Evolutionary conservation across 2,888 invertebrate species (phyloP).

Genomic region (Agrotis puta): DNA sequence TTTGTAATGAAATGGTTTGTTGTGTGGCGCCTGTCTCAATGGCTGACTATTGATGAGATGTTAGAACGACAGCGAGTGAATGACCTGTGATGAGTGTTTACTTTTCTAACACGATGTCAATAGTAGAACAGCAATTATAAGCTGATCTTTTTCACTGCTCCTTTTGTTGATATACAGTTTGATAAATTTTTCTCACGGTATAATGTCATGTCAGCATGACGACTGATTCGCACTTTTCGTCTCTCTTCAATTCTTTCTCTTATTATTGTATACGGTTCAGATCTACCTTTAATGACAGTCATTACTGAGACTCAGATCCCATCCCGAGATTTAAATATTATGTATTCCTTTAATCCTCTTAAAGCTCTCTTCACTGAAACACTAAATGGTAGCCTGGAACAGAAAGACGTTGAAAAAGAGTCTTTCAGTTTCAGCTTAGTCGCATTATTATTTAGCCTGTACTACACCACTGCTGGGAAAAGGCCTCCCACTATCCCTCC

Average conservation of each 20-base stretch:
- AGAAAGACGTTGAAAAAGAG: not conserved
- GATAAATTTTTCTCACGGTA: not conserved
- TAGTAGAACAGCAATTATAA: not conserved
- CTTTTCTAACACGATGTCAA: conserved; percentile 6
- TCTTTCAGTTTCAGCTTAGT: too few relatives aligned
- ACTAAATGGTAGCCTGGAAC: not conserved
- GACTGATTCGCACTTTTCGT: not conserved
- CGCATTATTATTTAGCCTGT: too few relatives aligned
- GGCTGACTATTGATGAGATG: conserved; percentile 23
- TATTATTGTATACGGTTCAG: too few relatives aligned
- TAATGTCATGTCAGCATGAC: not conserved
- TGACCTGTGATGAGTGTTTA: conserved; percentile 33
- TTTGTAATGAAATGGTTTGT: conserved; percentile 60
- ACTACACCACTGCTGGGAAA: too few relatives aligned
- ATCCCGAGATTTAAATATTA: too few relatives aligned
- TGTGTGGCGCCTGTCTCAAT: conserved; percentile 57
- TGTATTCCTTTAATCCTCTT: not conserved
- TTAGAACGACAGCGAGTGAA: conserved; percentile 29
- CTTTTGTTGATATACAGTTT: not conserved
- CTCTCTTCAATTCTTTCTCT: not conserved
- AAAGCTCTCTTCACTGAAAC: not conserved
- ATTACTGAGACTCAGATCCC: not conserved
- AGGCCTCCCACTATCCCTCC: too few relatives aligned
- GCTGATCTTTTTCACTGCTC: not conserved
- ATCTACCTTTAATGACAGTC: not conserved